Evolutionary conservation across 1,140 invertebrate species (phyloP).

Genomic region (Euwallacea fornicatus): DNA sequence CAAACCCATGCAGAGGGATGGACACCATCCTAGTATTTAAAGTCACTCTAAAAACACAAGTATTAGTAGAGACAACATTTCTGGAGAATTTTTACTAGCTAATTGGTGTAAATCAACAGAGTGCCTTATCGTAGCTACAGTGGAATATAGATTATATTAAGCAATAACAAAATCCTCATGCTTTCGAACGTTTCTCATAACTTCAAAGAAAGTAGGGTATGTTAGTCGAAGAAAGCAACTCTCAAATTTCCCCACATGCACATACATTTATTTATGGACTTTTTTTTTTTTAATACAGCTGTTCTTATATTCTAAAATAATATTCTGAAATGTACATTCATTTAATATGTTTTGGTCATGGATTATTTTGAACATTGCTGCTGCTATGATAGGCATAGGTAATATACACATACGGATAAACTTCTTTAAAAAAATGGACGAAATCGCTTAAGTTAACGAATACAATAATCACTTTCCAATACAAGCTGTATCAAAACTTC

Average conservation of each 20-base stretch:
- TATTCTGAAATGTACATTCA: conserved; percentile 34
- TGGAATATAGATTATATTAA: too few relatives aligned
- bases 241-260: conserved; percentile 51
- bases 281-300: conserved; percentile 48
- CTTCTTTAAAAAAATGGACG: conserved; percentile 15
- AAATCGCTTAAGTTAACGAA: conserved; percentile 13
- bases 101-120: too few relatives aligned
- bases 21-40: too few relatives aligned
- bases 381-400: not conserved
- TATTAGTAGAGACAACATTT: too few relatives aligned
- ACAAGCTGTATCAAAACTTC: conserved; percentile 5
- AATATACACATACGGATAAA: not conserved
- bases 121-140: too few relatives aligned
- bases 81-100: too few relatives aligned
- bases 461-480: conserved; percentile 7
- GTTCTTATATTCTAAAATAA: conserved; percentile 46
- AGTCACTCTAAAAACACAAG: too few relatives aligned
- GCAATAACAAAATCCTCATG: not conserved
- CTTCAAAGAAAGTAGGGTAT: not conserved
- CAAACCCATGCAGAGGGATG: not conserved
- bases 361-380: conserved; percentile 16
- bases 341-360: conserved; percentile 5
- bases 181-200: not conserved
- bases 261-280: conserved; percentile 54
- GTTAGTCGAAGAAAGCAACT: conserved; percentile 1